phyloP scores from a whole-genome alignment of 1,140 invertebrate species.

The Bombus superbus region DNA sequence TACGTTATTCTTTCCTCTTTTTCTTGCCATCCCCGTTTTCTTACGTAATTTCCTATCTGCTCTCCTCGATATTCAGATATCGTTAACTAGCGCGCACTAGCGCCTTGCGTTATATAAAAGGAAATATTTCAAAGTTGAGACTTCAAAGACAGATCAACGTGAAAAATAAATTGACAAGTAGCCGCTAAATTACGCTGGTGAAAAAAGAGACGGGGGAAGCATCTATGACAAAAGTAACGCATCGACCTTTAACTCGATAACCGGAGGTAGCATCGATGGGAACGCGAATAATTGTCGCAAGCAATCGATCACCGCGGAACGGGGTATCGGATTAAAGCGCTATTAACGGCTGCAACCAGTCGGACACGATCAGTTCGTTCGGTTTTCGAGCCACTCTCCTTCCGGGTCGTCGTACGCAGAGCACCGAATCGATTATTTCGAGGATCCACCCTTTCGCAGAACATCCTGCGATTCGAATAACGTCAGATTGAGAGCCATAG shows the following conservation, averaged over 20 bases:
- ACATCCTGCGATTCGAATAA: neutral
- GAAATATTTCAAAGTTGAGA: neutral
- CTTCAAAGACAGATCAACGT: neutral
- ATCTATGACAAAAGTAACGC: neutral
- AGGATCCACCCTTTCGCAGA: neutral
- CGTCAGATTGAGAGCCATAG: neutral
- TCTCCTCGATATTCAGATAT: neutral
- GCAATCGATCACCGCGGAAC: conserved; percentile 30
- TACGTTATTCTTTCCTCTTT: neutral
- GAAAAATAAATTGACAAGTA: neutral
- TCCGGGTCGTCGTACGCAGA: neutral
- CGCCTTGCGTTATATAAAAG: neutral
- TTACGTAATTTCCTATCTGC: neutral
- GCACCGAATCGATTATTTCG: conserved; percentile 7
- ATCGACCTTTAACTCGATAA: conserved; percentile 18
- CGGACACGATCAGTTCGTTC: neutral
- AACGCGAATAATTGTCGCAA: conserved; percentile 38
- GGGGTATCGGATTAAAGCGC: conserved; percentile 33
- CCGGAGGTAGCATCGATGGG: neutral
- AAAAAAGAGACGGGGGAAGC: neutral
- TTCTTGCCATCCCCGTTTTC: neutral
- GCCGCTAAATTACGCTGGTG: neutral
- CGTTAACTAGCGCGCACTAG: neutral
- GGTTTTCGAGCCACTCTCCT: neutral
- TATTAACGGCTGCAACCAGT: conserved; percentile 34